Evolutionary conservation across 2,888 invertebrate genomes (phyloP), one percentile per base, ranked within the genome.

Genomic region (Stictocephala bisonia): DNA sequence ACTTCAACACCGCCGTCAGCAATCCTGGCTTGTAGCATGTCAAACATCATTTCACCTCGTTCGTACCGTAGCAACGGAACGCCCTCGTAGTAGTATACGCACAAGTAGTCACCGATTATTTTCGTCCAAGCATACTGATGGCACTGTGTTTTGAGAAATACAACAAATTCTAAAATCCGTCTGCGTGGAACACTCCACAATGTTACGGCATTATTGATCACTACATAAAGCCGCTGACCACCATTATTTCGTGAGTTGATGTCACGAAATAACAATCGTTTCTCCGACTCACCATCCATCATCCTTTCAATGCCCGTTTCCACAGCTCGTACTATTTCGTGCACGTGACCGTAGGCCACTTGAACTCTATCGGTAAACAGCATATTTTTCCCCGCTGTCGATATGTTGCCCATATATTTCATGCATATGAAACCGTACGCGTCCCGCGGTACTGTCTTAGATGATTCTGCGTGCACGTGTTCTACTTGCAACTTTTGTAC

Each of bases 381-480:
- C 51, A 51, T 51, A n/a, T 51, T 51, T 22, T 51, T 51, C 22
- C 51, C 51, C 6, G 51, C 51, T 6, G 51, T 51, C 6, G 6
- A 7, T 18, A 51, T 51, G 51, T 51, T 51, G 18, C 51, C 51
- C 22, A 51, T 22, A n/a, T 51, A 51, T 7, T 51, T 51, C 51
- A 51, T 51, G 24, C 51, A 51, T 4, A 51, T 22, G 24, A 51
- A 51, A 51, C 24, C 24, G 51, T 4, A 18, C 22, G 51, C 51
- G n/a, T 51, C 51, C 6, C 24, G 20, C 24, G 51, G 51, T 6
- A 51, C 24, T 4, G 51, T 51, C 24, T 51, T 51, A 6, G 22
- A 22, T n/a, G 51, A 51, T 51, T 51, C 51, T 6, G 51, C 51
- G 51, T 51, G 51, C 4, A 51, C 51, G 51, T 51, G 51, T 51